Evolutionary conservation across 2,797 vertebrate genomes (phyloP), one percentile per base, ranked within the genome.

Genomic region (Sylvia borin): DNA sequence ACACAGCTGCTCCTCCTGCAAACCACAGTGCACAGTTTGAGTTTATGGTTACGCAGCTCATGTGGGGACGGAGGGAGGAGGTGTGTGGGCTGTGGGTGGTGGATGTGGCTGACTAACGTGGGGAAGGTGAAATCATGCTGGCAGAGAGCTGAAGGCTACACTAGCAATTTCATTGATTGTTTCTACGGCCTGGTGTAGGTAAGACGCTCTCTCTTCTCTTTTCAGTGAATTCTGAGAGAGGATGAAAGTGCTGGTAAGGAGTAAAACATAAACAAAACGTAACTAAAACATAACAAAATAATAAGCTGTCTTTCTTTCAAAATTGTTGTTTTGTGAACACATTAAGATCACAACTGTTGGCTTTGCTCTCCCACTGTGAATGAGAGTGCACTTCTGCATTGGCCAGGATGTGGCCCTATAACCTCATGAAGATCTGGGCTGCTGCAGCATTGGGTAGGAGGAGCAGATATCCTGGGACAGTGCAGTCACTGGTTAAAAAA

Each of bases 51-150:
- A 13, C 1, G 0, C 45, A 72, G 80, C 60, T 34, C 2, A 21
- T 53, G 60, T 70, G 90, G 79, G 76, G 42, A 72, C 0, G 0
- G 67, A 80, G 74, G 66, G 77, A 83, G 55, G 73, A 75, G 81
- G 51, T 5, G 16, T 91, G 88, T 74, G 82, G 82, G 77, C 22
- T 96, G 84, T 76, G 93, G 87, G 64, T 91, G 91, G 65, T 91
- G 73, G 53, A 88, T 90, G 85, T n/a, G 70, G 90, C 80, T 92
- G 88, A 91, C 1, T 89, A 72, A 51, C 3, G 7, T 21, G 65
- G 68, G 78, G 82, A 93, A 94, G 90, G 81, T 90, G 95, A 94
- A 91, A 85, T 78, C 74, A 72, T 12, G 18, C 76, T 92, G 2
- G 0, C 36, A 75, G 27, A 72, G 27, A 57, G 50, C 42, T 67